Evolutionary conservation across 2,113 vertebrate genomes (phyloP).

Genomic region (Origma solitaria): DNA sequence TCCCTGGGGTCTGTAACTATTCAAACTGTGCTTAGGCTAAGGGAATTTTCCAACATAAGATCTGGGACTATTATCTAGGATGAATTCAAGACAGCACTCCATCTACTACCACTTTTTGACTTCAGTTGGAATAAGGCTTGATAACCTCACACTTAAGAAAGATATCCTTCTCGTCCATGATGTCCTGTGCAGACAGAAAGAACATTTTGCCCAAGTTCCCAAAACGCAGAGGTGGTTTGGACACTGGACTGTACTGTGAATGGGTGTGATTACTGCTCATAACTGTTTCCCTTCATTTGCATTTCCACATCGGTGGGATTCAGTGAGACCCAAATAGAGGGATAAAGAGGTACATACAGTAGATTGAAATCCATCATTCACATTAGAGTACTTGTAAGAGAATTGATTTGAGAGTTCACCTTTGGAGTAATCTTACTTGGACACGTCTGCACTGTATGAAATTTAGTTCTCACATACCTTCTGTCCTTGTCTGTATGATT

Average conservation of each 20-base stretch:
- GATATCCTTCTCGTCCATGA: neutral
- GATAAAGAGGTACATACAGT: neutral
- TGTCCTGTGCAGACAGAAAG: neutral
- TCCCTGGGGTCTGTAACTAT: neutral
- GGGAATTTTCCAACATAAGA: neutral
- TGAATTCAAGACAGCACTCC: neutral
- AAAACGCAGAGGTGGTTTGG: neutral
- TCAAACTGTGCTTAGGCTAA: neutral
- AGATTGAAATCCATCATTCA: neutral
- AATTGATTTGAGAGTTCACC: neutral
- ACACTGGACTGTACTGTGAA: neutral
- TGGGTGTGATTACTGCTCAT: accelerated
- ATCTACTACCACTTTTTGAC: neutral
- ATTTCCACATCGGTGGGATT: neutral
- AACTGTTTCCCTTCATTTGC: neutral
- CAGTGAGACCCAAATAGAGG: neutral
- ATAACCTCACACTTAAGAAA: neutral
- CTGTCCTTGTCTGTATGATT: neutral
- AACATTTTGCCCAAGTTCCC: neutral
- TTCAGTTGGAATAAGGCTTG: neutral
- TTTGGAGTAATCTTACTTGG: neutral
- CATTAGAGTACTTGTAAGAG: neutral
- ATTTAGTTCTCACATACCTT: neutral
- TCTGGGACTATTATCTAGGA: neutral
- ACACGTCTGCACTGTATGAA: neutral